phyloP scores from a whole-genome alignment of 1,140 invertebrate genomes.

The Bombus waltoni region DNA sequence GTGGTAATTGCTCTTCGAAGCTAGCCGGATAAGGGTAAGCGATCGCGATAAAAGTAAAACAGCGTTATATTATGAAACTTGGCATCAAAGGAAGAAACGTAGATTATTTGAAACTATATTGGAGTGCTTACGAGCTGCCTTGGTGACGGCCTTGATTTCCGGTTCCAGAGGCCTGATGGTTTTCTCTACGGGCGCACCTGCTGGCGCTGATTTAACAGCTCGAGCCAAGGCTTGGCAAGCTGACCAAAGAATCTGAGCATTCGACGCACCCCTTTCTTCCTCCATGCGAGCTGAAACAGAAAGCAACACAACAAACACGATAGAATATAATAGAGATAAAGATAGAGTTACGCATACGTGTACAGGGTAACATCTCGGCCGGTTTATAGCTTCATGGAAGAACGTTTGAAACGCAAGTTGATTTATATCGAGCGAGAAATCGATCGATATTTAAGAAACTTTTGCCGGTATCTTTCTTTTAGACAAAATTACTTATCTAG shows the following conservation, averaged over 20 bases:
- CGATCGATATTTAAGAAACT: no score
- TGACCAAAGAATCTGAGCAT: constrained; percentile 95
- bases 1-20: neutral
- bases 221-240: constrained; percentile 93
- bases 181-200: constrained; percentile 82
- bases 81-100: neutral
- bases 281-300: constrained; percentile 88
- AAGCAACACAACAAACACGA: neutral
- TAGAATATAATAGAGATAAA: neutral
- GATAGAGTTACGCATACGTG: neutral
- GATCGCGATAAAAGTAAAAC: no score
- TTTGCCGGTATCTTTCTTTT: no score
- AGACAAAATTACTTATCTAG: no score
- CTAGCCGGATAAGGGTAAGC: no score
- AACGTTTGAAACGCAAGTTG: no score
- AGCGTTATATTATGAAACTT: neutral
- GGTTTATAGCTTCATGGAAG: no score
- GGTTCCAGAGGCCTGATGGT: constrained; percentile 88
- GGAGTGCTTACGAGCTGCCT: constrained; percentile 85
- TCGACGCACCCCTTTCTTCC: constrained; percentile 90
- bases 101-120: neutral
- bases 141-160: constrained; percentile 88
- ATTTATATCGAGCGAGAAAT: no score
- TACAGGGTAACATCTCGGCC: no score
- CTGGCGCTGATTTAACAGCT: constrained; percentile 87